Base-by-base conservation (phyloP, 2,797 vertebrate species). In the Petrocephalus schoutedeni region DNA sequence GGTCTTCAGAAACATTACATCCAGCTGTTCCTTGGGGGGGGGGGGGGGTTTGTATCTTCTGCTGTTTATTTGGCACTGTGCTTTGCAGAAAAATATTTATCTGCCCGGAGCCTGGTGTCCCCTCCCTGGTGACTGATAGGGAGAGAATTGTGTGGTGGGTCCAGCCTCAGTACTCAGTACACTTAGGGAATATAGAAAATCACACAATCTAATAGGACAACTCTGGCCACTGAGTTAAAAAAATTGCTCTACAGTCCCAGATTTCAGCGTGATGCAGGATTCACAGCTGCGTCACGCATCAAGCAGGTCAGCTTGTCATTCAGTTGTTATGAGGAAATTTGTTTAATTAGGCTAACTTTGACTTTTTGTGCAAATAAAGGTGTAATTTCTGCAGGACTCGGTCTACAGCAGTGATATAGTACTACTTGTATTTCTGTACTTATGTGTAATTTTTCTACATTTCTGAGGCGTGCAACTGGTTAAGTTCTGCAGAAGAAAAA, bases 401-500 rank as follows among this genome's bases (percentile, higher is more conserved):
- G 51, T 71, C 49, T 12, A n/a, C n/a, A 23, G n/a, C 41, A 53
- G 80, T 21, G 54, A 28, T n/a, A 23, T n/a, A 49, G 41, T 80
- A 80, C 21, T 36, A 23, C 77, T 87, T 84, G 14, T 10, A 77
- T 90, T 57, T 83, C 87, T 90, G 90, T 83, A 88, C 89, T 90
- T 71, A 71, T 71, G 64, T 36, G 14, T 16, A 36, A 71, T 16
- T 36, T 6, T 71, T 71, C 89, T 90, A 57, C 51, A 56, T 85
- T 87, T 87, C 87, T 89, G 87, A 92, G 90, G 89, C 88, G 88
- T 83, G 74, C 87, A 87, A 89, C 59, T 59, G 86, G 32, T 90
- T 87, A 91, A 91, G 92, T 9, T 89, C 64, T 21, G 61, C 64
- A 51, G 89, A 90, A 92, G 89, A 28, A 28, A 92, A 93, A 93